A percentile compares a stretch with the other conserved stretches of the same genome.
Evolutionary conservation across 2,888 invertebrate genomes (phyloP).

Genomic region (Drosophila histrio): DNA sequence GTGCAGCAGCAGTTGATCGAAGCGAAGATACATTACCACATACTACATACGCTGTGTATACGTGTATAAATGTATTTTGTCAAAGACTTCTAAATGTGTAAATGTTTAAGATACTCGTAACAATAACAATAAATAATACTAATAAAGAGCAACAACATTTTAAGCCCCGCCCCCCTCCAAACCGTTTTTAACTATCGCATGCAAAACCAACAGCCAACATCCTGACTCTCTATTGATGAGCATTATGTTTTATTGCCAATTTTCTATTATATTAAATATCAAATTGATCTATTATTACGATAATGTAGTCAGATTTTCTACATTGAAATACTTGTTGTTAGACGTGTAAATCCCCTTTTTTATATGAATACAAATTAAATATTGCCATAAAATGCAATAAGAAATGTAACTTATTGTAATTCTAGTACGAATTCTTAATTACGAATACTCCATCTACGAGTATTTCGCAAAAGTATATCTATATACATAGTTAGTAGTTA

Average conservation of each 20-base stretch:
- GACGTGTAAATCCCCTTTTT: constrained; percentile 25
- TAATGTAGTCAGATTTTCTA: constrained; percentile 57
- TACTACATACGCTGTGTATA: constrained; percentile 58
- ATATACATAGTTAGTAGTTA: no score
- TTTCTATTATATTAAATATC: constrained; percentile 34
- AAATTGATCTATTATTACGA: constrained; percentile 29
- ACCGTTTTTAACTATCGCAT: constrained; percentile 63
- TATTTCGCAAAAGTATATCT: constrained; percentile 56
- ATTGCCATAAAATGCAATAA: constrained; percentile 34
- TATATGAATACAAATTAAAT: constrained; percentile 39
- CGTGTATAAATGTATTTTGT: constrained; percentile 73
- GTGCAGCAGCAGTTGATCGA: constrained; percentile 35
- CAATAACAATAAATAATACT: constrained; percentile 12
- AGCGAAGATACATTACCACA: constrained; percentile 47
- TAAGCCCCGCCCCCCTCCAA: constrained; percentile 6
- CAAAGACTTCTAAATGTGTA: constrained; percentile 76
- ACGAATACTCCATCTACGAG: background rate
- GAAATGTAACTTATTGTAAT: constrained; percentile 67
- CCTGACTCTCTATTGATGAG: constrained; percentile 38
- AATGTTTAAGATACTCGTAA: constrained; percentile 48
- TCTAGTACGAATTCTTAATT: constrained; percentile 48
- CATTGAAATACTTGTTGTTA: constrained; percentile 49
- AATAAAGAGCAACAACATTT: constrained; percentile 27
- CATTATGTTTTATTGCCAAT: constrained; percentile 56
- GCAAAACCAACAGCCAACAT: constrained; percentile 24